These are phyloP conservation scores for Wiebesia pumilae DNA, from an alignment of 1,140 invertebrate species.

Conservation along the genomic window DNA sequence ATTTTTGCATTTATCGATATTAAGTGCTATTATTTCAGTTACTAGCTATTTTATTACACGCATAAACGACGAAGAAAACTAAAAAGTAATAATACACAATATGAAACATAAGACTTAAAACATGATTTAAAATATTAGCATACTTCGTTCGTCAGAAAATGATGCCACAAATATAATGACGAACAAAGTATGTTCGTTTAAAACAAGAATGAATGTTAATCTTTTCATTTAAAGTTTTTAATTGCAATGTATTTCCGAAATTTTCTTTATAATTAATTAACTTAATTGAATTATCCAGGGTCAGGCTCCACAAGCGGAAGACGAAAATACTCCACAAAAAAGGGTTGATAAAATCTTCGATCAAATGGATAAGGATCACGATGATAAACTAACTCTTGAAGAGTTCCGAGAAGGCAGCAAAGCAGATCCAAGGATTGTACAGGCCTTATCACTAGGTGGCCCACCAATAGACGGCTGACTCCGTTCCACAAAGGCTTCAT, in stretches of 20 bases:
- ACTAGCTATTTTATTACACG: too few relatives aligned
- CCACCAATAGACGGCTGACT: slow-evolving; percentile 60
- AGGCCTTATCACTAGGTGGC: slow-evolving; percentile 89
- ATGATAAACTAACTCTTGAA: slow-evolving; percentile 96
- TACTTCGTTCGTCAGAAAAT: too few relatives aligned
- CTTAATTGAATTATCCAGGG: slow-evolving; percentile 77
- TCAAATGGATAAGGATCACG: slow-evolving; percentile 99
- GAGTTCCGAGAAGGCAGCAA: slow-evolving; percentile 99
- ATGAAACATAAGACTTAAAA: too few relatives aligned
- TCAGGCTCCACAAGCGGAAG: slow-evolving; percentile 91
- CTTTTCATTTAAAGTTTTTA: not conserved
- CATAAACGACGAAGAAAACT: too few relatives aligned
- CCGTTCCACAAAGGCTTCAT: too few relatives aligned
- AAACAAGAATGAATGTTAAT: not conserved
- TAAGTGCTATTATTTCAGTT: too few relatives aligned
- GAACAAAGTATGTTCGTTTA: too few relatives aligned
- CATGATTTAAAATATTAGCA: too few relatives aligned
- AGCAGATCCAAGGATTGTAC: slow-evolving; percentile 98
- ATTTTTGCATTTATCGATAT: too few relatives aligned
- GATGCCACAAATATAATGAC: too few relatives aligned
- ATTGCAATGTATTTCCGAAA: not conserved
- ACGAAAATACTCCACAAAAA: slow-evolving; percentile 96
- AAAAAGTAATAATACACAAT: too few relatives aligned
- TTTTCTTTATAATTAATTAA: not conserved
- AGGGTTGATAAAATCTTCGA: slow-evolving; percentile 98